Conservation (phyloP, 2,113 vertebrate species). For the Phoenicopterus ruber region DNA sequence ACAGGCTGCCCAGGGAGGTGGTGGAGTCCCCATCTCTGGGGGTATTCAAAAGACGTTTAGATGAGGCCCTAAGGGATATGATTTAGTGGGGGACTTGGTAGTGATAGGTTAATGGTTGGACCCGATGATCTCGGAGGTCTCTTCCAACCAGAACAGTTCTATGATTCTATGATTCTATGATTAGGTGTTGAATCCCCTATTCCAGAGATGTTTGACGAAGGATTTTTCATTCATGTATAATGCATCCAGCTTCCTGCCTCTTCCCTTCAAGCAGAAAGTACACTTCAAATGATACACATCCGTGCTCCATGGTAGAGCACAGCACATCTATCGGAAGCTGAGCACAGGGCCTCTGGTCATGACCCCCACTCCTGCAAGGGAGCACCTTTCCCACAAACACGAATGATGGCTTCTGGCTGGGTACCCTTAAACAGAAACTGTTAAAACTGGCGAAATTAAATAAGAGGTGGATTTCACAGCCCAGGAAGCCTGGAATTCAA, state of each 20-base stretch:
- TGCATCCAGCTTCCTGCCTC: not conserved
- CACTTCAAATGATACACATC: not conserved
- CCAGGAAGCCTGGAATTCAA: not conserved
- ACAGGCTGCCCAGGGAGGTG: too few relatives aligned
- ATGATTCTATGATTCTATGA: too few relatives aligned
- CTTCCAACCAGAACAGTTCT: too few relatives aligned
- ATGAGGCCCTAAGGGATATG: too few relatives aligned
- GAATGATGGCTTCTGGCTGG: not conserved
- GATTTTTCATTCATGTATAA: not conserved
- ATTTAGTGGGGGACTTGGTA: too few relatives aligned
- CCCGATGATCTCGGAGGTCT: too few relatives aligned
- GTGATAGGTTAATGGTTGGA: too few relatives aligned
- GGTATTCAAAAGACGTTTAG: too few relatives aligned
- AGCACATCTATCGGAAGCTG: not conserved
- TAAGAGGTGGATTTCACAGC: not conserved
- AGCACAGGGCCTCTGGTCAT: not conserved
- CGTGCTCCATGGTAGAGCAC: not conserved
- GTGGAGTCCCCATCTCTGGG: too few relatives aligned
- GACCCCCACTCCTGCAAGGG: not conserved
- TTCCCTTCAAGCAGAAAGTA: not conserved
- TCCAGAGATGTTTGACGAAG: not conserved
- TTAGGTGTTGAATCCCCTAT: not conserved
- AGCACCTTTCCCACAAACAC: not conserved
- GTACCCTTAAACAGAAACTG: not conserved
- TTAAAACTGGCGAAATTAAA: not conserved